phyloP scores from a whole-genome alignment of 1,140 invertebrate genomes.

The Leptopilina clavipes region DNA sequence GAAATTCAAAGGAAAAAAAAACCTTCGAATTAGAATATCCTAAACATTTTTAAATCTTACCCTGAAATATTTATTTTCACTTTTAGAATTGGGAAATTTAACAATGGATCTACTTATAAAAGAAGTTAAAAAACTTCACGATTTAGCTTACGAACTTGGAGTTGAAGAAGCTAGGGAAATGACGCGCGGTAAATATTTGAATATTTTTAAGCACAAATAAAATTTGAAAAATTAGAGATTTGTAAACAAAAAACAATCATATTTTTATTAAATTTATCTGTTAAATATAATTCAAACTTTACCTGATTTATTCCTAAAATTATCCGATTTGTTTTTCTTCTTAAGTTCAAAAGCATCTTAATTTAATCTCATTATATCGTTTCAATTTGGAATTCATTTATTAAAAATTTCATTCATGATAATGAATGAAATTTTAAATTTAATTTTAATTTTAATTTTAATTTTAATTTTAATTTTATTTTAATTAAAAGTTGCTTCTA shows the following conservation, averaged over 20 bases:
- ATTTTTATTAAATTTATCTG: constrained; percentile 17
- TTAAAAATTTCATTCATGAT: too few species aligned
- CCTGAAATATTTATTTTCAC: constrained; percentile 8
- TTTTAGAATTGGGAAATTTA: constrained; percentile 86
- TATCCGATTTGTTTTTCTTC: too few species aligned
- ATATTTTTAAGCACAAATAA: constrained; percentile 82
- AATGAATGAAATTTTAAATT: too few species aligned
- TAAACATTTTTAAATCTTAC: too few species aligned
- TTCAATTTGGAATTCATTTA: too few species aligned
- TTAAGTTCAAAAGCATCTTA: background rate
- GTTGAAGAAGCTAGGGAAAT: constrained; percentile 96
- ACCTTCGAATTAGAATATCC: too few species aligned
- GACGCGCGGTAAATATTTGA: constrained; percentile 95
- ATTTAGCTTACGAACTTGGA: constrained; percentile 94
- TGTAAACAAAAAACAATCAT: background rate
- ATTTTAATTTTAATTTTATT: background rate
- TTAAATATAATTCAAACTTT: background rate
- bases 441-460: too few species aligned
- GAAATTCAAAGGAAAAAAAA: too few species aligned
- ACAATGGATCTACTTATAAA: constrained; percentile 87
- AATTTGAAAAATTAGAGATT: background rate
- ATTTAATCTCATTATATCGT: background rate
- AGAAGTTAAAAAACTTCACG: constrained; percentile 94
- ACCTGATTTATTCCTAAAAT: too few species aligned
- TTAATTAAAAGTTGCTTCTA: constrained; percentile 50